Evolutionary conservation across 37 sponge, comb jelly and placozoan genomes (phyloP), one percentile per base, ranked within the genome.

Genomic region (Halisarca cf. caerulea): DNA sequence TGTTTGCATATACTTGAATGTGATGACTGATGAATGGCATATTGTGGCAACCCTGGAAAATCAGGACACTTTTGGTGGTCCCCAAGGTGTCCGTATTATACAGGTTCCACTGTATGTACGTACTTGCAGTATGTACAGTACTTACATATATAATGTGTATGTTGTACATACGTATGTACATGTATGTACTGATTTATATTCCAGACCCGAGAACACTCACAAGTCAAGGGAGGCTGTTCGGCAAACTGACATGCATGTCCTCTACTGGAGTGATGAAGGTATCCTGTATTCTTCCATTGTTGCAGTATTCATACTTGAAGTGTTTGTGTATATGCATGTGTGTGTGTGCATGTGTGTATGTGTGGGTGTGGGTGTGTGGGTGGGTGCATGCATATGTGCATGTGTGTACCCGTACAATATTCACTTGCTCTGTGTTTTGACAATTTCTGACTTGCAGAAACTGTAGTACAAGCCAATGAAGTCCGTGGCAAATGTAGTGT

Each of bases 161-260:
- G 57, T 20, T 17, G 11, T 20, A 55, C 17, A 20, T 55, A 55
- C n/a, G n/a, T n/a, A n/a, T n/a, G n/a, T n/a, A n/a, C n/a, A n/a
- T n/a, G n/a, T n/a, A 84, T n/a, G 5, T 36, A 25, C 73, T 24
- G 15, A 42, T 27, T 20, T 73, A 68, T 54, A 23, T 77, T 47
- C 53, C 72, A 90, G 96, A 58, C 86, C 94, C 4, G 94, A 92
- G 81, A 84, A 93, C 88, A 89, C 94, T 0, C 87, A 91, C 47
- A 84, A 82, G n/a, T 43, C 64, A 0, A 77, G 32, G 25, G 79
- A 14, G 15, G 66, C 86, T 20, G 28, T 53, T 3, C 66, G 82
- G 25, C 64, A 93, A 38, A 45, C 90, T 35, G 96, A 96, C 84
- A 58, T 93, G 42, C 91, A 93, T 75, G 83, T 91, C 30, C 90